These are phyloP conservation scores for Adelosebastes latens DNA, from an alignment of 2,797 vertebrate genomes.

Conservation along the genomic window DNA sequence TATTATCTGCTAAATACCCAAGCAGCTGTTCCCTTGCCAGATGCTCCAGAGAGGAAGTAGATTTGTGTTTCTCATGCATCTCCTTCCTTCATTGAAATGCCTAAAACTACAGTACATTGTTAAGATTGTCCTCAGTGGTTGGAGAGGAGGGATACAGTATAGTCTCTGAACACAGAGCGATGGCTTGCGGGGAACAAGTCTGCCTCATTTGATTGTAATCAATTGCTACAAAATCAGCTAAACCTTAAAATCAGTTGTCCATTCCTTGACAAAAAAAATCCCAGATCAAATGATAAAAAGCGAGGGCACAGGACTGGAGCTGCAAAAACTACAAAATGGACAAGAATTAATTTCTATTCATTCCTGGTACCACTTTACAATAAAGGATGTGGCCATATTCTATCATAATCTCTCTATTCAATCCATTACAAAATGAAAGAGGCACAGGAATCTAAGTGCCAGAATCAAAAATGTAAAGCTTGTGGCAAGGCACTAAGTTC, in stretches of 20 bases:
- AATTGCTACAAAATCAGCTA: constrained; percentile 57
- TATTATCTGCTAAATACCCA: constrained; percentile 46
- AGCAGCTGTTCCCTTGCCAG: constrained; percentile 56
- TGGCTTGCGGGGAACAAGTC: constrained; percentile 41
- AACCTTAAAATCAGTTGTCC: constrained; percentile 27
- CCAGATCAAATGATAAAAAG: constrained; percentile 12
- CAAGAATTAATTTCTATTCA: constrained; percentile 27
- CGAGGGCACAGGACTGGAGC: constrained; percentile 7
- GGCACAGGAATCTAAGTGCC: constrained; percentile 77
- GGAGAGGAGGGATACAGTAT: constrained; percentile 60
- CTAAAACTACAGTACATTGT: constrained; percentile 58
- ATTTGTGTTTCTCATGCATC: constrained; percentile 54
- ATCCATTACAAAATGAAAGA: constrained; percentile 66
- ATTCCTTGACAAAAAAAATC: constrained; percentile 1
- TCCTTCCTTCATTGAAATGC: constrained; percentile 52
- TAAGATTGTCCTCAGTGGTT: constrained; percentile 72
- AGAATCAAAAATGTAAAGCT: constrained; percentile 68
- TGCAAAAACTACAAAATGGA: constrained; percentile 31
- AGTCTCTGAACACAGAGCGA: constrained; percentile 44
- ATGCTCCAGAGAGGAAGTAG: constrained; percentile 42
- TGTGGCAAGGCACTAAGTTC: constrained; percentile 90
- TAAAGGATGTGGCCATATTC: constrained; percentile 49
- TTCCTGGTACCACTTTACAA: constrained; percentile 53
- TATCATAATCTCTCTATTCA: constrained; percentile 49
- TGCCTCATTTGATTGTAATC: constrained; percentile 67